Evolutionary conservation across 2,888 invertebrate genomes (phyloP), one percentile per base, ranked within the genome.

Genomic region (Hipparchia semele): DNA sequence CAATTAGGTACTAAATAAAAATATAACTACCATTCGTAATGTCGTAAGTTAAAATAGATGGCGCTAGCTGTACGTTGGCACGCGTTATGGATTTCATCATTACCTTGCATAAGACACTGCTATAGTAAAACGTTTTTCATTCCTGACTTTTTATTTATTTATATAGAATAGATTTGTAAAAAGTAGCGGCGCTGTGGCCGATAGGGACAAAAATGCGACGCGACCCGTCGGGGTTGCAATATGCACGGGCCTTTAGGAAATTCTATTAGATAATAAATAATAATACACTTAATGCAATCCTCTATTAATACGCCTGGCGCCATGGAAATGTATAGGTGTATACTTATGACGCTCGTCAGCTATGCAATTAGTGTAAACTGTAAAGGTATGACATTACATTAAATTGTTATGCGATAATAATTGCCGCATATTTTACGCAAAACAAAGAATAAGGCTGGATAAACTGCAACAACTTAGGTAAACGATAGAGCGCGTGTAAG

Each of bases 331-430:
- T 51, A 39, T 39, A 23, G 23, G 51, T 64, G 23, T 64, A 51
- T 64, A 59, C 58, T 49, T 68, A 68, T 13, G 12, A 2, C 45
- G 9, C 56, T 66, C 46, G 68, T 49, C 23, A 58, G 68, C 58
- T 58, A 23, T 58, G 68, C 58, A 68, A 68, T 68, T 68, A 59
- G 59, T 23, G 6, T 23, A 49, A 49, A 39, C 39, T 39, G 3
- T 4, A 4, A 39, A 59, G 12, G 46, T 59, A 58, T 68, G 5
- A 68, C 39, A 58, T 58, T 45, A 68, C 46, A 9, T 8, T n/a
- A 23, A 49, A 67, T 67, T 67, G 6, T 67, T 68, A 64, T 51
- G 49, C 3, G 23, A 46, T 68, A 58, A 58, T 59, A 68, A 68
- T 68, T 23, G 49, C 53, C 13, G 59, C 68, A 68, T 68, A 59